phyloP scores from a whole-genome alignment of 2,888 invertebrate species.

The Mystacides longicornis region DNA sequence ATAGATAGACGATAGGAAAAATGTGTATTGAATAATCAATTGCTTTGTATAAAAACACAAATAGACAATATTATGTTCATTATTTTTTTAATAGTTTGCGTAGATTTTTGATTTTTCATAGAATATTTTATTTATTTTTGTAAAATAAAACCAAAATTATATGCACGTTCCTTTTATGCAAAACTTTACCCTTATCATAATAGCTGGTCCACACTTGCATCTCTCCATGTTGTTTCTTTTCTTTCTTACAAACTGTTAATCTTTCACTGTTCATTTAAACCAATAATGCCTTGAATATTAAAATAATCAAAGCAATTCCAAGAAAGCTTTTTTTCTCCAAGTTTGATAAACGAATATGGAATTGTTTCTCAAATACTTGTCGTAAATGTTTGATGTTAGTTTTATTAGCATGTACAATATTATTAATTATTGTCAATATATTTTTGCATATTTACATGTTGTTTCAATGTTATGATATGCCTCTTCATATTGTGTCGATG shows the following conservation, averaged over 20 bases:
- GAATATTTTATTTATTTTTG: too few relatives aligned
- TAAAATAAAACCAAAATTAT: too few relatives aligned
- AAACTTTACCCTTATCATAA: background rate
- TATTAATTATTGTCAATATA: background rate
- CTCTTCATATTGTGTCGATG: background rate
- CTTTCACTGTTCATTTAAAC: background rate
- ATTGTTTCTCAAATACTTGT: background rate
- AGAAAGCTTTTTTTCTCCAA: background rate
- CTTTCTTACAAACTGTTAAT: background rate
- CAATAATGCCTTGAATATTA: background rate
- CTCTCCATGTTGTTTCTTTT: background rate
- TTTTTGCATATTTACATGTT: background rate
- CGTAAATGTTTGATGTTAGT: background rate
- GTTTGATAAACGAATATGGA: background rate
- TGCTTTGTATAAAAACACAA: too few relatives aligned
- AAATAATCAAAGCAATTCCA: background rate
- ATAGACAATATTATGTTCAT: too few relatives aligned
- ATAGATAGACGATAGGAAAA: too few relatives aligned
- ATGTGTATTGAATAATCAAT: too few relatives aligned
- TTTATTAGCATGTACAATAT: background rate
- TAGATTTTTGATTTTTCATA: too few relatives aligned
- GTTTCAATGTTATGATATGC: background rate
- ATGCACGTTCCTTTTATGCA: too few relatives aligned
- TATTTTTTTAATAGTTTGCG: too few relatives aligned
- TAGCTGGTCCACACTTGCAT: background rate